Conservation (phyloP, 2,888 invertebrate species). For the Apantesis nais region DNA sequence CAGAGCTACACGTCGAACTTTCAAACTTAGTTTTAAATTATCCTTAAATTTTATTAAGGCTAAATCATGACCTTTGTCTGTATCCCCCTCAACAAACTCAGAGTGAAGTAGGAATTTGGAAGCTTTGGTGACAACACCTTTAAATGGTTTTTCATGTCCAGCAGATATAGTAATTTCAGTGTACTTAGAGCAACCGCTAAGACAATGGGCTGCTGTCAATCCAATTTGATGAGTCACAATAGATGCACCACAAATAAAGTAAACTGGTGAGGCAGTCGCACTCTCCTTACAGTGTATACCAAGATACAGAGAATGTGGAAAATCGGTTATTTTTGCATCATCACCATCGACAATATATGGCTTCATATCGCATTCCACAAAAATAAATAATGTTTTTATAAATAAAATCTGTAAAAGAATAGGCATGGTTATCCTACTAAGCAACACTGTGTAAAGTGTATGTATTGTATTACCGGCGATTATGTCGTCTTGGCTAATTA, state of each 20-base stretch:
- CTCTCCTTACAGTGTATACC: background rate
- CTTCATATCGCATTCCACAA: background rate
- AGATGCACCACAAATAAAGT: constrained; percentile 13
- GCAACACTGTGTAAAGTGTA: too few species aligned
- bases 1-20: constrained; percentile 2
- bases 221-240: background rate
- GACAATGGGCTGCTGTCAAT: constrained; percentile 7
- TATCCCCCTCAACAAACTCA: background rate
- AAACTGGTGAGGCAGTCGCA: too few species aligned
- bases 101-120: background rate
- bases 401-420: background rate
- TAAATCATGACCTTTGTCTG: background rate
- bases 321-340: background rate
- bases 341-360: constrained; percentile 5
- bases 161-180: background rate
- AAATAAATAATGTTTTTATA: background rate
- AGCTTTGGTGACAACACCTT: background rate
- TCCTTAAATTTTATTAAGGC: background rate
- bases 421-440: background rate
- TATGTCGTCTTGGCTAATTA: background rate
- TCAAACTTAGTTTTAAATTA: background rate
- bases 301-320: constrained; percentile 1
- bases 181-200: background rate
- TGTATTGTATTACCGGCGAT: background rate
- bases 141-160: background rate